phyloP scores from a whole-genome alignment of 2,797 vertebrate species.

The Notoglanidium macrostoma region DNA sequence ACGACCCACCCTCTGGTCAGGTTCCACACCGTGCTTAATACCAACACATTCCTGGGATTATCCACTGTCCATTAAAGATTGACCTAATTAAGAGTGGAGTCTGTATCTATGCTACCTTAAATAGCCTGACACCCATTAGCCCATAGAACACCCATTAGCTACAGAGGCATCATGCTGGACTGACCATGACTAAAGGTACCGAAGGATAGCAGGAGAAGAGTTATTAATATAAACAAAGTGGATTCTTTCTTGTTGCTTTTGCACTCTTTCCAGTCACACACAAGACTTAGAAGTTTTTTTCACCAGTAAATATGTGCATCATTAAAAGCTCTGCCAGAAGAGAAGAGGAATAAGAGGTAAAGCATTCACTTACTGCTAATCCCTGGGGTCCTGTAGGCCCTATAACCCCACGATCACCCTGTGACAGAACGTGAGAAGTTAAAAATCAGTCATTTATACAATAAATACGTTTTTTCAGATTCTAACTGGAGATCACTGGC shows the following conservation, averaged over 20 bases:
- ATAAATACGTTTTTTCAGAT: not conserved
- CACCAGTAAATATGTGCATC: not conserved
- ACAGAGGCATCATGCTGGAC: not conserved
- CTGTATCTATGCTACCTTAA: not conserved
- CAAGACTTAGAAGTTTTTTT: not conserved
- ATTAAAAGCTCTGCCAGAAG: not conserved
- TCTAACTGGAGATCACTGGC: not conserved
- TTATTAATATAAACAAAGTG: not conserved
- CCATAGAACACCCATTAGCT: not conserved
- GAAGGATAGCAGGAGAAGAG: not conserved
- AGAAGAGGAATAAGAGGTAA: not conserved
- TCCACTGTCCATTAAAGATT: not conserved
- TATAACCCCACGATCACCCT: conserved; percentile 76
- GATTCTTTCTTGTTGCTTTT: not conserved
- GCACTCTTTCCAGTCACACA: not conserved
- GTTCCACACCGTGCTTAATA: not conserved
- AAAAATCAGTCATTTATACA: conserved; percentile 5
- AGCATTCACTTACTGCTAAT: conserved; percentile 69
- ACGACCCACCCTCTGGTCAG: not conserved
- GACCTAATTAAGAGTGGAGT: not conserved
- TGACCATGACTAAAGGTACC: not conserved
- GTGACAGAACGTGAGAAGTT: conserved; percentile 30
- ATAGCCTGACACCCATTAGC: too few relatives aligned
- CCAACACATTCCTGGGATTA: not conserved
- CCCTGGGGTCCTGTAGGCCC: conserved; percentile 74